A percentile compares a stretch with the other conserved stretches of the same genome.
Evolutionary conservation across 37 sponge, comb jelly and placozoan species (phyloP).

Genomic region (Aplysina aerophoba): DNA sequence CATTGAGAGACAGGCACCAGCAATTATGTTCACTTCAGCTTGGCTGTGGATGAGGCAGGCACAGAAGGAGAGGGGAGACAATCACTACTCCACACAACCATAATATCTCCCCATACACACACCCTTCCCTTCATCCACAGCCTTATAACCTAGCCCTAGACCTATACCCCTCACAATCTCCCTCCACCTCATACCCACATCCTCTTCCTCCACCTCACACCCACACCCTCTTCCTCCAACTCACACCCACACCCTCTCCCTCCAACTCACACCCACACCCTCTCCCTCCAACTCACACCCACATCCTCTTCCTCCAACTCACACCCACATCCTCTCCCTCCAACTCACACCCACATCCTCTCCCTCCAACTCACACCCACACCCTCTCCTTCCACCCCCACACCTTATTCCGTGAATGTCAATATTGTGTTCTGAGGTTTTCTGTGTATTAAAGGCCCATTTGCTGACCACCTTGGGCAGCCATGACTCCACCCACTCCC

Average conservation of each 20-base stretch:
- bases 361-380: background rate
- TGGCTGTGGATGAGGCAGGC: slow-evolving; percentile 43
- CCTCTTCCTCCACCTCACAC: no score
- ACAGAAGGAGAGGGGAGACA: background rate
- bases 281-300: background rate
- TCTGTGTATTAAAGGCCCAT: background rate
- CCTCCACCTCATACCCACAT: no score
- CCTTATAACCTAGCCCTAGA: no score
- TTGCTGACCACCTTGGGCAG: slow-evolving; percentile 11
- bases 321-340: slow-evolving; percentile 39
- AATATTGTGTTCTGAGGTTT: slow-evolving; percentile 5
- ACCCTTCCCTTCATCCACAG: no score
- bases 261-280: background rate
- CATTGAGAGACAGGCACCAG: slow-evolving; percentile 84
- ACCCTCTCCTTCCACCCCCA: background rate
- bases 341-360: background rate
- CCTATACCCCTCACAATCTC: no score
- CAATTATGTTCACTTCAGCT: slow-evolving; percentile 56
- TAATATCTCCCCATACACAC: no score
- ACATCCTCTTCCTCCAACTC: background rate
- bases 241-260: background rate
- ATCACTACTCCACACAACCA: background rate
- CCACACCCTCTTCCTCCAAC: no score
- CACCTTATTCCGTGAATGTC: slow-evolving; percentile 54
- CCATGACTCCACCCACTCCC: slow-evolving; percentile 76